A percentile compares a stretch with the other conserved stretches of the same genome.
Evolutionary conservation across 2,888 invertebrate genomes (phyloP).

Genomic region (Hetaerina titia): DNA sequence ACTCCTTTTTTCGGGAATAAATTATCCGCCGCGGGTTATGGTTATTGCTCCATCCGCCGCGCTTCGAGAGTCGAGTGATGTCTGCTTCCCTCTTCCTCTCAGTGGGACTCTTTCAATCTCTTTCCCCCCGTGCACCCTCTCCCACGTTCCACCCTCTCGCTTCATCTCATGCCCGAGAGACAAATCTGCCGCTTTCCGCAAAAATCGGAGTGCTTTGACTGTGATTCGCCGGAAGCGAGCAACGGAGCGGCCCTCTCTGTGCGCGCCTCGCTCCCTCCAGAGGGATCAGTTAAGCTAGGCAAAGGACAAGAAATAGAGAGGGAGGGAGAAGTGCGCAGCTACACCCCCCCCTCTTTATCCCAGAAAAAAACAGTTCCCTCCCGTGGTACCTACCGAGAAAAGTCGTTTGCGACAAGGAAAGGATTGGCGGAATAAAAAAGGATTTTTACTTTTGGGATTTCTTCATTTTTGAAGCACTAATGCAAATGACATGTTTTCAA

Average conservation of each 20-base stretch:
- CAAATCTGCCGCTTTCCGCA: neutral
- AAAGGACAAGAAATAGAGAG: neutral
- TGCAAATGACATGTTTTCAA: neutral
- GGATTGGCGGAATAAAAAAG: neutral
- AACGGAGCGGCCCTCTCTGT: neutral
- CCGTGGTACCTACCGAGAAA: neutral
- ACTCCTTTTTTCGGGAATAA: neutral
- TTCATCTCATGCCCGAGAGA: neutral
- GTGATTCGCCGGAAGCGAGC: neutral
- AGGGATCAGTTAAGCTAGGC: neutral
- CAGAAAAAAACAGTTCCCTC: neutral
- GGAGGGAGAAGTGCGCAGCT: too few species aligned
- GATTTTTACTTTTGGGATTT: neutral
- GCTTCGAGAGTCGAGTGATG: neutral
- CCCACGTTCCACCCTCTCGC: neutral
- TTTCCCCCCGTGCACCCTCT: neutral
- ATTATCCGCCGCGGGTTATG: slow-evolving; percentile 15
- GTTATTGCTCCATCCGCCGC: neutral
- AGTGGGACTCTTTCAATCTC: neutral
- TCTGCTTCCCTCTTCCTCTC: neutral
- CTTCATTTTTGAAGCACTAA: neutral
- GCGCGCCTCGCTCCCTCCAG: neutral
- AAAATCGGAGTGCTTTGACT: neutral
- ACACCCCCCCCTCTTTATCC: neutral
- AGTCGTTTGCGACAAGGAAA: neutral